Conservation (phyloP, 2,888 invertebrate genomes). For the Netelia virgata region DNA sequence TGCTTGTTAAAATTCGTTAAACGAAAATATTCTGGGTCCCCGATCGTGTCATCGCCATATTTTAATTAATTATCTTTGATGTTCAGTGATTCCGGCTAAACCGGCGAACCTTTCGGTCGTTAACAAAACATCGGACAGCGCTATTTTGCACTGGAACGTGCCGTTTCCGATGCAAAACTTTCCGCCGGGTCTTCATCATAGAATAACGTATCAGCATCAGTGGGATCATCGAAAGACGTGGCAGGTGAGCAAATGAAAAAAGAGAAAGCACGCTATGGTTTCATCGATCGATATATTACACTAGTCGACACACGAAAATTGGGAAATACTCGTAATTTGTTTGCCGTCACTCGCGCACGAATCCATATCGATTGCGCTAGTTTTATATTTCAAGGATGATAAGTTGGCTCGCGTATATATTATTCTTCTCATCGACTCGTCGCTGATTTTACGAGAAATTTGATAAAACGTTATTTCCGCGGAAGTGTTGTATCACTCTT, state of each 20-base stretch:
- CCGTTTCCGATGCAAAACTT: conserved; percentile 85
- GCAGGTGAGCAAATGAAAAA: conserved; percentile 81
- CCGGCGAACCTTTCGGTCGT: conserved; percentile 85
- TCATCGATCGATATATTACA: conserved; percentile 1
- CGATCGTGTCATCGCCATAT: too few species aligned
- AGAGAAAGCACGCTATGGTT: neutral
- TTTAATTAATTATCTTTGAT: conserved; percentile 38
- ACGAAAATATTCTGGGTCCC: too few species aligned
- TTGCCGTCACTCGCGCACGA: neutral
- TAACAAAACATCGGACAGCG: conserved; percentile 85
- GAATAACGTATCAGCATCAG: conserved; percentile 86
- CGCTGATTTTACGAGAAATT: conserved; percentile 52
- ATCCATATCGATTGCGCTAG: neutral
- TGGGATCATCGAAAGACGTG: conserved; percentile 85
- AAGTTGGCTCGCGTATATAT: conserved; percentile 3
- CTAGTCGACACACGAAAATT: neutral
- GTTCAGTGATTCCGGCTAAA: conserved; percentile 85
- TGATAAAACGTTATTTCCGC: conserved; percentile 55
- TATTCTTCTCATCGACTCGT: neutral
- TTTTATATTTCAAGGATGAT: neutral
- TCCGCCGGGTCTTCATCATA: conserved; percentile 85
- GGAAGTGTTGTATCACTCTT: conserved; percentile 53
- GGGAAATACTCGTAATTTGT: neutral
- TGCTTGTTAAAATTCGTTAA: conserved; percentile 46
- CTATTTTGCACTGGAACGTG: conserved; percentile 85